Evolutionary conservation across 2,888 invertebrate species (phyloP).

Genomic region (Lithophane leautieri): DNA sequence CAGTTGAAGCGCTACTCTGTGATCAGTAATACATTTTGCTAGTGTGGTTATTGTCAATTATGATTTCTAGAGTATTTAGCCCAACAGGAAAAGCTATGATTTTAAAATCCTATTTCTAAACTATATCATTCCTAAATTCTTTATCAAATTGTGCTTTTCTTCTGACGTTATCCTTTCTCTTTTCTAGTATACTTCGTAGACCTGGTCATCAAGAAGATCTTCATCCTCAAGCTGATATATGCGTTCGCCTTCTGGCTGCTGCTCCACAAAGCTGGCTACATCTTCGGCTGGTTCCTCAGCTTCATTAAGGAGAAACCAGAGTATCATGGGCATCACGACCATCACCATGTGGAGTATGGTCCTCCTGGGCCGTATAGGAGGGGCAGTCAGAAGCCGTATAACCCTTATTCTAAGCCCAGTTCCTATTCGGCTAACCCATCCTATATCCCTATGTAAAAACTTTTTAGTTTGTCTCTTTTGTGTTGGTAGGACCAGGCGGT

Average conservation of each 20-base stretch:
- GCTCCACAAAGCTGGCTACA: constrained; percentile 87
- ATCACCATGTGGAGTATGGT: constrained; percentile 71
- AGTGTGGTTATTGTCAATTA: not conserved
- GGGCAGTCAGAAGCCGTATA: constrained; percentile 50
- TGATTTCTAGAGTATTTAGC: no score
- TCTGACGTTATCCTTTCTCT: not conserved
- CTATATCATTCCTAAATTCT: not conserved
- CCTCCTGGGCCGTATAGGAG: constrained; percentile 67
- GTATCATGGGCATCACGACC: constrained; percentile 71
- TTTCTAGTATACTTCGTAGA: constrained; percentile 86
- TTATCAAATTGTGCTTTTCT: not conserved
- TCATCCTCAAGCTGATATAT: constrained; percentile 84
- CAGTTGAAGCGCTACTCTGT: not conserved
- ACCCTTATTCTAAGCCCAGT: constrained; percentile 60
- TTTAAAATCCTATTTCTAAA: not conserved
- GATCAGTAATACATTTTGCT: not conserved
- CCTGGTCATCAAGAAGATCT: constrained; percentile 84
- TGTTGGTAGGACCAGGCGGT: no score
- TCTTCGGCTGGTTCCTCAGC: constrained; percentile 84
- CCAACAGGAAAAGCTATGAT: not conserved
- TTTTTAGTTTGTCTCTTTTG: constrained; percentile 8
- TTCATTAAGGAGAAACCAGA: constrained; percentile 84
- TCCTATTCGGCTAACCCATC: constrained; percentile 23
- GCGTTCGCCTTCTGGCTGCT: constrained; percentile 85
- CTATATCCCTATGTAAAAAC: constrained; percentile 36